phyloP scores from a whole-genome alignment of 1,140 invertebrate species.

The Bombus turneri region DNA sequence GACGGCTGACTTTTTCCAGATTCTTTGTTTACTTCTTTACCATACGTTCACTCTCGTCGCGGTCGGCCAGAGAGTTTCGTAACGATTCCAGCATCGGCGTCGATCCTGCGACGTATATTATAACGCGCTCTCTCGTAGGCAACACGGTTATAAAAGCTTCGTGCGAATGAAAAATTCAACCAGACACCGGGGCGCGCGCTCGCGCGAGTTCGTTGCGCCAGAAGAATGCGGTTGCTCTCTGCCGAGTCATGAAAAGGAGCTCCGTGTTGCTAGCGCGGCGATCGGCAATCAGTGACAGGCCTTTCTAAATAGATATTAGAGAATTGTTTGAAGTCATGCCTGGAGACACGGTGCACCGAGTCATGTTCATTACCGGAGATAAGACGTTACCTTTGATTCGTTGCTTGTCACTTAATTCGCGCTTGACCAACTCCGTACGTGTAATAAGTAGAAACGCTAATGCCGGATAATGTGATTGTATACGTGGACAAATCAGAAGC shows the following conservation, averaged over 20 bases:
- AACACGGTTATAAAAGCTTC: conserved; percentile 9
- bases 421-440: not conserved
- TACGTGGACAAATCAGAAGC: not conserved
- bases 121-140: conserved; percentile 8
- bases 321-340: conserved; percentile 41
- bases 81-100: conserved; percentile 24
- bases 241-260: conserved; percentile 53
- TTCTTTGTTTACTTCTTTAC: conserved; percentile 46
- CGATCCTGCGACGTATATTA: conserved; percentile 38
- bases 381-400: conserved; percentile 26
- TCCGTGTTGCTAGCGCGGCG: conserved; percentile 15
- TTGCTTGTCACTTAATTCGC: conserved; percentile 21
- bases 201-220: conserved; percentile 30
- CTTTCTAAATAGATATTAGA: conserved; percentile 59
- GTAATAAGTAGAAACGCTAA: not conserved
- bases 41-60: conserved; percentile 23
- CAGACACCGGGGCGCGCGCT: conserved; percentile 7
- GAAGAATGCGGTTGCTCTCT: conserved; percentile 60
- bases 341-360: conserved; percentile 5
- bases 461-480: not conserved
- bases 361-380: conserved; percentile 28
- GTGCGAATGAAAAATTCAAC: conserved; percentile 30
- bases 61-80: conserved; percentile 29
- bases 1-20: conserved; percentile 2
- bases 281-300: conserved; percentile 53